Conservation (phyloP, 2,888 invertebrate species). For the Salticus scenicus region DNA sequence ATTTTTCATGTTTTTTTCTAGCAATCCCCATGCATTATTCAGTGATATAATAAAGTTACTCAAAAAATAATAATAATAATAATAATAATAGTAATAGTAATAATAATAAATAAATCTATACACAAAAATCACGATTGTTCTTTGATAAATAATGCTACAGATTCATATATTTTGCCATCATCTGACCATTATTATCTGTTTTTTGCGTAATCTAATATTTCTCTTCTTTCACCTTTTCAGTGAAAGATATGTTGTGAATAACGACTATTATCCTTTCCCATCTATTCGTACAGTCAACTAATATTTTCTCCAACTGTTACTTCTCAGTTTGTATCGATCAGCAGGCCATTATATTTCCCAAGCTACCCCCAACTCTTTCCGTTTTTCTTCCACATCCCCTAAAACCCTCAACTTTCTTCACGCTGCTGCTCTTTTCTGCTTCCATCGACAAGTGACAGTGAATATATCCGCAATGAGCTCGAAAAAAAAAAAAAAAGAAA, state of each 20-base stretch:
- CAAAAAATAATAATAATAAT: too few species aligned
- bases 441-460: not conserved
- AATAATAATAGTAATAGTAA: too few species aligned
- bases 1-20: too few species aligned
- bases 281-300: constrained; percentile 2
- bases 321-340: constrained; percentile 16
- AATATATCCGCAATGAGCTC: not conserved
- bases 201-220: not conserved
- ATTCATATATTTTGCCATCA: not conserved
- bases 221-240: not conserved
- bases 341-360: not conserved
- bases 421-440: not conserved
- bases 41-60: too few species aligned
- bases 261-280: not conserved
- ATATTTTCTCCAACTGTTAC: constrained; percentile 15
- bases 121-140: too few species aligned
- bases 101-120: too few species aligned
- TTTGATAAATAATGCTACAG: not conserved
- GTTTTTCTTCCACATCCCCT: not conserved
- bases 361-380: not conserved
- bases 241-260: not conserved
- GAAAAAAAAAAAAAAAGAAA: not conserved
- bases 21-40: too few species aligned
- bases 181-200: not conserved
- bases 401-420: not conserved